Evolutionary conservation across 92 coral and sea anemone genomes (phyloP).

Genomic region (Porites cylindrica): DNA sequence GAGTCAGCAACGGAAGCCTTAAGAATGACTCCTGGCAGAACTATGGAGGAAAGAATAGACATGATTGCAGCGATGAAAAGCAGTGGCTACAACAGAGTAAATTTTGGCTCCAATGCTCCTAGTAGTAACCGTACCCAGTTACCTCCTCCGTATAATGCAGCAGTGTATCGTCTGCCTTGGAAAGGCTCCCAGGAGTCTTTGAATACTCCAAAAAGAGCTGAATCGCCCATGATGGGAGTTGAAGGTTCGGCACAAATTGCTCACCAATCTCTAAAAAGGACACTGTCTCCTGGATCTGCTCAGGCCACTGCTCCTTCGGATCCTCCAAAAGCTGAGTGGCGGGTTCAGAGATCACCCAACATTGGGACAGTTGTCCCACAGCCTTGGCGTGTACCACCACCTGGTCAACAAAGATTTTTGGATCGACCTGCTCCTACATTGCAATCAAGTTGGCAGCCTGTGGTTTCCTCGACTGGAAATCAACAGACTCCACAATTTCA

Average conservation of each 20-base stretch:
- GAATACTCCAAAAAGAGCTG: slow-evolving; percentile 77
- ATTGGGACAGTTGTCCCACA: slow-evolving; percentile 48
- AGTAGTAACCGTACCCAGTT: slow-evolving; percentile 57
- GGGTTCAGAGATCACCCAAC: slow-evolving; percentile 56
- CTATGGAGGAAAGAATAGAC: slow-evolving; percentile 81
- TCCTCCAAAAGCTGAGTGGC: slow-evolving; percentile 79
- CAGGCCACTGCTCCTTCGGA: slow-evolving; percentile 48
- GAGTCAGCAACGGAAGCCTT: slow-evolving; percentile 76
- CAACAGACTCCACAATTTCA: slow-evolving; percentile 91
- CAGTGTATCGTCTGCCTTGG: slow-evolving; percentile 78
- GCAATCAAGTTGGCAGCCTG: slow-evolving; percentile 80
- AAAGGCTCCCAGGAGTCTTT: slow-evolving; percentile 84
- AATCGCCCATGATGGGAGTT: slow-evolving; percentile 69
- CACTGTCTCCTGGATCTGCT: slow-evolving; percentile 44
- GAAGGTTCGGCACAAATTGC: slow-evolving; percentile 13
- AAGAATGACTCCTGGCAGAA: slow-evolving; percentile 74
- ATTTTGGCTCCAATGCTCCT: slow-evolving; percentile 46
- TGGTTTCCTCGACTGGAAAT: slow-evolving; percentile 34
- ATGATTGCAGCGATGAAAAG: slow-evolving; percentile 50
- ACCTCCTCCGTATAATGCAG: slow-evolving; percentile 88
- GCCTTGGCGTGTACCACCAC: slow-evolving; percentile 49
- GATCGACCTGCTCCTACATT: slow-evolving; percentile 59
- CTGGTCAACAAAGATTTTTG: slow-evolving; percentile 49
- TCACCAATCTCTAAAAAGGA: slow-evolving; percentile 44
- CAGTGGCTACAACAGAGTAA: slow-evolving; percentile 47